phyloP scores from a whole-genome alignment of 2,113 vertebrate genomes.

The Hemichromis elongatus region DNA sequence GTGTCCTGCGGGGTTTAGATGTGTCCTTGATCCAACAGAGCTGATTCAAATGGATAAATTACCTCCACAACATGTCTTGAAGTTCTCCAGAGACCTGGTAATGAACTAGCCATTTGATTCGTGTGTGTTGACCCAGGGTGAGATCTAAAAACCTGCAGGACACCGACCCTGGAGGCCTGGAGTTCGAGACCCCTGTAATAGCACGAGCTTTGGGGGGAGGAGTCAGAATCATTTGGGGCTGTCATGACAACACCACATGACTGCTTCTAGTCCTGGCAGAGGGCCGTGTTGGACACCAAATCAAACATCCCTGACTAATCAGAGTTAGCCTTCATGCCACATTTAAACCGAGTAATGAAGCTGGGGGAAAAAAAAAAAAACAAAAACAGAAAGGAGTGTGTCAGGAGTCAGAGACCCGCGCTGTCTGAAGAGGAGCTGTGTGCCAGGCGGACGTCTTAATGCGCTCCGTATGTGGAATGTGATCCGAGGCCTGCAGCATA shows the following conservation, averaged over 20 bases:
- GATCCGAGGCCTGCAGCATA: constrained; percentile 37
- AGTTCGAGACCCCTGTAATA: too few relatives aligned
- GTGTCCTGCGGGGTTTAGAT: too few relatives aligned
- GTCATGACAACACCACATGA: background rate
- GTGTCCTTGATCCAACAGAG: too few relatives aligned
- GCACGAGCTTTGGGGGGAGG: background rate
- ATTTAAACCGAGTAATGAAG: background rate
- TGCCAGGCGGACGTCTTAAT: constrained; percentile 53
- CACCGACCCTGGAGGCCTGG: too few relatives aligned
- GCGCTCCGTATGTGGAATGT: constrained; percentile 76
- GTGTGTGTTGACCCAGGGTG: too few relatives aligned
- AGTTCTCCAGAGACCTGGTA: too few relatives aligned
- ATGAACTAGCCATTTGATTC: too few relatives aligned
- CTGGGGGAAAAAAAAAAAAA: background rate
- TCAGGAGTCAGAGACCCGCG: background rate
- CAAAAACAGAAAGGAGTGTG: background rate
- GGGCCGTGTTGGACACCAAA: background rate
- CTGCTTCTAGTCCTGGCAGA: background rate
- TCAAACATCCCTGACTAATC: background rate
- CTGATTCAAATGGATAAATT: too few relatives aligned
- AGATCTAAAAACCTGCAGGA: too few relatives aligned
- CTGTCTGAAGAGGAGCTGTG: constrained; percentile 9
- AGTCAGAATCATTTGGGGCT: background rate
- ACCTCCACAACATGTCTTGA: too few relatives aligned
- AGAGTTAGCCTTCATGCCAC: background rate